A percentile compares a stretch with the other conserved stretches of the same genome.
phyloP scores from a whole-genome alignment of 30 jellyfish, hydroid and myxozoan genomes.

The Hydractinia echinata region DNA sequence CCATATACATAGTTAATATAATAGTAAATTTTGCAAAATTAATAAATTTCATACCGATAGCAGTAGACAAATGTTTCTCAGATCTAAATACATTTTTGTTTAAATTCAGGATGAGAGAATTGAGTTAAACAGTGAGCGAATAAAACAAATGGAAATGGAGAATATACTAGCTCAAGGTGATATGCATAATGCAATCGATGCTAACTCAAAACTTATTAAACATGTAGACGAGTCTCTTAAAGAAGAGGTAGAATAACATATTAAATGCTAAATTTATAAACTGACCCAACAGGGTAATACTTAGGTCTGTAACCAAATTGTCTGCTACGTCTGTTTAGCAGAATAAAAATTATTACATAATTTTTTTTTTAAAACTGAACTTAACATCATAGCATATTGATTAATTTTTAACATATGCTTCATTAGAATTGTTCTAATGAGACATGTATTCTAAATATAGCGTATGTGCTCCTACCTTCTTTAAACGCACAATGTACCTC shows the following conservation, averaged over 20 bases:
- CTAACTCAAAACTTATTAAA: slow-evolving; percentile 2
- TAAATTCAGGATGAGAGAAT: slow-evolving; percentile 33
- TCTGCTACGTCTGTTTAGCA: no score
- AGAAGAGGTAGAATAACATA: slow-evolving; percentile 25
- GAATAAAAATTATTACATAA: not conserved
- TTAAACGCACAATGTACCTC: no score
- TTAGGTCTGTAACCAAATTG: not conserved
- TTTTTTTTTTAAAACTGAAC: not conserved
- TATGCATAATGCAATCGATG: slow-evolving; percentile 28
- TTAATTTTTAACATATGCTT: not conserved
- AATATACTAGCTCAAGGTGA: slow-evolving; percentile 41
- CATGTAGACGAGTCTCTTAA: not conserved
- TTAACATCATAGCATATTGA: not conserved
- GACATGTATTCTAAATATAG: no score
- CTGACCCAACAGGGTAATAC: not conserved
- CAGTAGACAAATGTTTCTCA: no score
- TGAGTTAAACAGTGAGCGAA: slow-evolving; percentile 36
- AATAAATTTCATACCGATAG: no score
- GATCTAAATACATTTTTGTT: not conserved
- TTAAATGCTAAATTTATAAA: not conserved
- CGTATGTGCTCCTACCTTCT: no score
- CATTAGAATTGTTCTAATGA: not conserved
- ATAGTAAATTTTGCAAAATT: no score
- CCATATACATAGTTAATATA: no score
- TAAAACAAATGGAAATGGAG: slow-evolving; percentile 45